A percentile compares a stretch with the other conserved stretches of the same genome.
phyloP scores from a whole-genome alignment of 2,888 invertebrate genomes.

The Branchipolynoe longqiensis region DNA sequence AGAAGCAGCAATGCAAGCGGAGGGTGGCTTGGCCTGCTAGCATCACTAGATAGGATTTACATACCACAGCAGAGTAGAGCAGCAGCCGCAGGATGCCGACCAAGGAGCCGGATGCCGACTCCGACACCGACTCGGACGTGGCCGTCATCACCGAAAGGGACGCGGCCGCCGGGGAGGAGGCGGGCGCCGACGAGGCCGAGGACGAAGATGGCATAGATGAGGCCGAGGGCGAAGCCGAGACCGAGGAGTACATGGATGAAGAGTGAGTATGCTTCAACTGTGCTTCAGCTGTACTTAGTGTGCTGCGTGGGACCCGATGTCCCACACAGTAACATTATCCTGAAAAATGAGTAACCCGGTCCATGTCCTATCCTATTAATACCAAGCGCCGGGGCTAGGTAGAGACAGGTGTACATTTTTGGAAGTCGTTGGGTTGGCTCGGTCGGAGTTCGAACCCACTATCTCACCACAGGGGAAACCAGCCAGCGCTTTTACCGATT shows the following conservation, averaged over 20 bases:
- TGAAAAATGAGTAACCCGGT: too few species aligned
- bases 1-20: conserved; percentile 45
- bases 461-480: too few species aligned
- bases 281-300: not conserved
- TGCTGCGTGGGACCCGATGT: too few species aligned
- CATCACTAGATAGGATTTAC: conserved; percentile 34
- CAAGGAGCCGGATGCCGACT: conserved; percentile 47
- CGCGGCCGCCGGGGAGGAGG: conserved; percentile 2
- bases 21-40: not conserved
- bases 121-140: conserved; percentile 43
- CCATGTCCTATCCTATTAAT: too few species aligned
- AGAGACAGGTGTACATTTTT: too few species aligned
- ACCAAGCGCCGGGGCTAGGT: too few species aligned
- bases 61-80: not conserved
- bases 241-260: conserved; percentile 26
- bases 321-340: too few species aligned
- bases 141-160: conserved; percentile 29
- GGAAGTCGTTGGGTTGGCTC: too few species aligned
- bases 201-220: conserved; percentile 28
- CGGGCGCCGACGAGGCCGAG: conserved; percentile 25
- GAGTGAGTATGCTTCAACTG: conserved; percentile 18
- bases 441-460: too few species aligned
- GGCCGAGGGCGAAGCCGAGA: not conserved
- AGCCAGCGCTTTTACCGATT: too few species aligned
- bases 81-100: conserved; percentile 24